Percentiles rank a stretch among this genome's conserved stretches.
These are phyloP conservation scores for Zingel zingel DNA, from an alignment of 2,113 vertebrate species.

Conservation along the genomic window DNA sequence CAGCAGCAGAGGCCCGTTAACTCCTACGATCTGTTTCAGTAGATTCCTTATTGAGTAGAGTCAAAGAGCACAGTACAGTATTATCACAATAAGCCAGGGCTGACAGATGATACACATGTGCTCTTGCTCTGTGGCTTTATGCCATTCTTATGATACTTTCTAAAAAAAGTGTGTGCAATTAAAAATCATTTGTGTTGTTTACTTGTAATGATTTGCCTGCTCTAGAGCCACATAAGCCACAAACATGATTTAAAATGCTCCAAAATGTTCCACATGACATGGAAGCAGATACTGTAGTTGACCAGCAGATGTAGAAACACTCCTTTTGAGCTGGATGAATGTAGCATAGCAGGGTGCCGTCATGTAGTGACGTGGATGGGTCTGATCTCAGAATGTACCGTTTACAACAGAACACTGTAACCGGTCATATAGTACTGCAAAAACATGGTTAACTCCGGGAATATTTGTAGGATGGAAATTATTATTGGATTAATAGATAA, in stretches of 20 bases:
- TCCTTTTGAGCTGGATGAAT: neutral
- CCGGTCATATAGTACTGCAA: neutral
- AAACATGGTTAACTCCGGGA: neutral
- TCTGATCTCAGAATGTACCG: neutral
- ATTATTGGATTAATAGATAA: neutral
- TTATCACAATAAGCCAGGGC: neutral
- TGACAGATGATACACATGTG: neutral
- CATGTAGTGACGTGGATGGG: neutral
- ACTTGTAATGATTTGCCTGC: neutral
- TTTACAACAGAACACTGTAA: neutral
- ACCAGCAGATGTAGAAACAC: neutral
- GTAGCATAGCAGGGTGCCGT: neutral
- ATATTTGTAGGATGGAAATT: neutral
- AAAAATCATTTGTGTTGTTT: neutral
- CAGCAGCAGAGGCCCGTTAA: neutral
- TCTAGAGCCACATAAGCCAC: neutral
- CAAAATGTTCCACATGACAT: neutral
- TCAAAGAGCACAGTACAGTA: neutral
- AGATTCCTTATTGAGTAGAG: slow-evolving; percentile 1
- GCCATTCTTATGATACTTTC: too few relatives aligned
- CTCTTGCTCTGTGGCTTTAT: neutral
- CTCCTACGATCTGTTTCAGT: slow-evolving; percentile 7
- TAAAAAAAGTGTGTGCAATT: neutral
- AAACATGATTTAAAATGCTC: neutral
- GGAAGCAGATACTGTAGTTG: too few relatives aligned